These are phyloP conservation scores for Mergus octosetaceus DNA, from an alignment of 2,797 vertebrate species.

Conservation along the genomic window DNA sequence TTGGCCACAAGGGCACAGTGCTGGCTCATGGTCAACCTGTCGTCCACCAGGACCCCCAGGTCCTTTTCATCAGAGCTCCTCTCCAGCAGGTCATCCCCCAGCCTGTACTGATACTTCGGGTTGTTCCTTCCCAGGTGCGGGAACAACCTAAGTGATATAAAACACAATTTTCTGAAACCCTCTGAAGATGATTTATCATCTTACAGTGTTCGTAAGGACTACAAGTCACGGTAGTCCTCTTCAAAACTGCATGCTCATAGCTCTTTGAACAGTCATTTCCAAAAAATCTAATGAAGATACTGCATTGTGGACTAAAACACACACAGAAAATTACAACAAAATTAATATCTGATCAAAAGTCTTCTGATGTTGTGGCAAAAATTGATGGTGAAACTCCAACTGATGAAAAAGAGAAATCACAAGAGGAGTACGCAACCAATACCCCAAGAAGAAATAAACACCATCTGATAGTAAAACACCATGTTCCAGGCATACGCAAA, in stretches of 20 bases:
- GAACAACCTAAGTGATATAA: slow-evolving; percentile 69
- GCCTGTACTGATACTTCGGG: too few species aligned
- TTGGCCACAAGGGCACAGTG: too few species aligned
- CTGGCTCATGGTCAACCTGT: too few species aligned
- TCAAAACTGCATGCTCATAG: background rate
- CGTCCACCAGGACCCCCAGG: too few species aligned
- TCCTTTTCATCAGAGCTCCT: too few species aligned
- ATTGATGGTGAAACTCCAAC: background rate
- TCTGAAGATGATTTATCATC: slow-evolving; percentile 76
- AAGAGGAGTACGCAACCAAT: background rate
- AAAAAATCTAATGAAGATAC: slow-evolving; percentile 78
- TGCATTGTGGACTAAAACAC: slow-evolving; percentile 3
- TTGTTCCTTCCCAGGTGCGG: too few species aligned
- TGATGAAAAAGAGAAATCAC: background rate
- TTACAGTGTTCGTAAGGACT: slow-evolving; percentile 21
- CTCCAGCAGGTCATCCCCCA: too few species aligned
- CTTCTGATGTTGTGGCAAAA: background rate
- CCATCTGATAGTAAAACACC: slow-evolving; percentile 10
- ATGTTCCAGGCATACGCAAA: slow-evolving; percentile 62
- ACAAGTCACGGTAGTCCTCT: slow-evolving; percentile 34
- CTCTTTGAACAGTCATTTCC: slow-evolving; percentile 70
- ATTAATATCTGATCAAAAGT: slow-evolving; percentile 18
- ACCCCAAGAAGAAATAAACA: background rate
- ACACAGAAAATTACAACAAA: background rate
- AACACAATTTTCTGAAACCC: slow-evolving; percentile 88